Evolutionary conservation across 2,113 vertebrate species (phyloP).

Genomic region (Saccopteryx leptura): DNA sequence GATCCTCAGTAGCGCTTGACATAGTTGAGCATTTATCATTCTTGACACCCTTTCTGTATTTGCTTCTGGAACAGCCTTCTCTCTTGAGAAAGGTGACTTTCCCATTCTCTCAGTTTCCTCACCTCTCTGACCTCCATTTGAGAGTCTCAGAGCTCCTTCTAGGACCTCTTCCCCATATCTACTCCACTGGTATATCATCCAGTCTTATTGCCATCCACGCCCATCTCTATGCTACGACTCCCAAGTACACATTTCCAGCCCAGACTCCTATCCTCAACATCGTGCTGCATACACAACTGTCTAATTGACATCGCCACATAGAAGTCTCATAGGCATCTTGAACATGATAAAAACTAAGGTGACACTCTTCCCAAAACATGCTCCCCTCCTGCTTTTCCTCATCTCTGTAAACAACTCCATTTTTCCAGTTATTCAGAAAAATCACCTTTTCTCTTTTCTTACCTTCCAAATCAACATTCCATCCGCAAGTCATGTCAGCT

Average conservation of each 20-base stretch:
- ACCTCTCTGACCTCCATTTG: neutral
- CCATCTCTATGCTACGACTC: neutral
- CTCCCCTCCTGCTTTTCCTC: neutral
- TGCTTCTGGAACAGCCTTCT: constrained; percentile 33
- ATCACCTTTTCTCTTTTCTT: neutral
- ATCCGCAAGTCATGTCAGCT: neutral
- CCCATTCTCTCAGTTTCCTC: neutral
- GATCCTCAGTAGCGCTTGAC: neutral
- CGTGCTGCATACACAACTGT: neutral
- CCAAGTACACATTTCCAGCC: neutral
- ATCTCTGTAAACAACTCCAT: constrained; percentile 1
- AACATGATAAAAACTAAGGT: neutral
- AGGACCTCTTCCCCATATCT: neutral
- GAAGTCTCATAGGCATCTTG: neutral
- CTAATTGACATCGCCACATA: neutral
- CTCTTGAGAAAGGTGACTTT: neutral
- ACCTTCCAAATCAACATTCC: neutral
- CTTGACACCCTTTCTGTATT: constrained; percentile 31
- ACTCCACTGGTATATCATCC: neutral
- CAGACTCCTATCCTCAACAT: neutral
- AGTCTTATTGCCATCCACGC: neutral
- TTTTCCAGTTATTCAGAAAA: constrained; percentile 35
- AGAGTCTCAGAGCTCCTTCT: neutral
- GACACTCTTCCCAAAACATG: neutral
- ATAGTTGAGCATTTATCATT: neutral